Conservation (phyloP, 2,113 vertebrate species). For the Clarias batrachus region DNA sequence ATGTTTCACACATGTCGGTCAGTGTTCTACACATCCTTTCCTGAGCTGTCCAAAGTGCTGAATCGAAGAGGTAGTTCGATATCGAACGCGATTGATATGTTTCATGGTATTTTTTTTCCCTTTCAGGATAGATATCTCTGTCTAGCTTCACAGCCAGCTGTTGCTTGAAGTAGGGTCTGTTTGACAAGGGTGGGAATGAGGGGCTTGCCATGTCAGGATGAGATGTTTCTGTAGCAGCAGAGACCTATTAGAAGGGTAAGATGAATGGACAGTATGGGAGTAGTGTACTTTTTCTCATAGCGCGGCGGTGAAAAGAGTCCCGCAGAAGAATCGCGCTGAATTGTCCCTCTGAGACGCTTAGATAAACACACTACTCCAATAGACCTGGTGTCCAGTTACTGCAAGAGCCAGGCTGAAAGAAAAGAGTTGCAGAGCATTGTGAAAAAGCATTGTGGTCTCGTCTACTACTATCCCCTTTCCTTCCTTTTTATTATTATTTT, state of each 20-base stretch:
- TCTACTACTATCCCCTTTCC: slow-evolving; percentile 58
- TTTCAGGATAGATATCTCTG: slow-evolving; percentile 17
- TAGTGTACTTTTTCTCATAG: slow-evolving; percentile 60
- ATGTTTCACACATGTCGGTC: slow-evolving; percentile 42
- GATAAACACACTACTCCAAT: slow-evolving; percentile 74
- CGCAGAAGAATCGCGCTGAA: slow-evolving; percentile 65
- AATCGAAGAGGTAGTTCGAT: slow-evolving; percentile 48
- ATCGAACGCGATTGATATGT: slow-evolving; percentile 24
- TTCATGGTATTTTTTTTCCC: background rate
- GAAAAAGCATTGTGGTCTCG: slow-evolving; percentile 68
- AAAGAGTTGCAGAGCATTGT: slow-evolving; percentile 69
- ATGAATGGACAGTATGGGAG: slow-evolving; percentile 69
- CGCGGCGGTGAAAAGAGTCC: slow-evolving; percentile 66
- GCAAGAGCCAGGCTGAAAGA: slow-evolving; percentile 64
- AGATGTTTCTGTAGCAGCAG: slow-evolving; percentile 36
- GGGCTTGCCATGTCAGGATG: slow-evolving; percentile 13
- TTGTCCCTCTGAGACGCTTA: slow-evolving; percentile 71
- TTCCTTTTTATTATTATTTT: slow-evolving; percentile 50
- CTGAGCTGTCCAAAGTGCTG: slow-evolving; percentile 72
- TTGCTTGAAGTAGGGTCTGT: background rate
- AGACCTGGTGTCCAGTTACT: slow-evolving; percentile 69
- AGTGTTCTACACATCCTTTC: slow-evolving; percentile 11
- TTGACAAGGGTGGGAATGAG: slow-evolving; percentile 42
- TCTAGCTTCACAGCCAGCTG: slow-evolving; percentile 9
- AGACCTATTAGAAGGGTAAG: slow-evolving; percentile 53